Conservation (phyloP, 2,888 invertebrate species). For the Cataglyphis albicans region DNA sequence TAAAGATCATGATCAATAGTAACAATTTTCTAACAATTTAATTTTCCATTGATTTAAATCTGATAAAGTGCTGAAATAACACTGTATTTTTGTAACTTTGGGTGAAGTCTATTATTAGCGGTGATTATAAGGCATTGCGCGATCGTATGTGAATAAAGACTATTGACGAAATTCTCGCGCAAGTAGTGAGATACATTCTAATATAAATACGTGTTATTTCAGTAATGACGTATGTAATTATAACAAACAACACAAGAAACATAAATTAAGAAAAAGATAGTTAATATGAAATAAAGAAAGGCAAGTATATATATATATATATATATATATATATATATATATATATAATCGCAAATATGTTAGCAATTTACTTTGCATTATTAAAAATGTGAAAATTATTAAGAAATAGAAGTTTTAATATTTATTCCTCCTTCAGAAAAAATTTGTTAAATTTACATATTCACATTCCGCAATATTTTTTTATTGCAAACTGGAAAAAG, state of each 20-base stretch:
- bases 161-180: slow-evolving; percentile 35
- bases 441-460: background rate
- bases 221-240: slow-evolving; percentile 33
- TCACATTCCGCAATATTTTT: background rate
- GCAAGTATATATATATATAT: slow-evolving; percentile 6
- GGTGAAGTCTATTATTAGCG: slow-evolving; percentile 31
- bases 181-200: slow-evolving; percentile 51
- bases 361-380: background rate
- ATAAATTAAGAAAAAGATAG: slow-evolving; percentile 5
- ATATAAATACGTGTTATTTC: slow-evolving; percentile 54
- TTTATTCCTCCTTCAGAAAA: background rate
- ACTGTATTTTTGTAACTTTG: background rate
- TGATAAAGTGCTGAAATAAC: slow-evolving; percentile 1
- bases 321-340: too few relatives aligned
- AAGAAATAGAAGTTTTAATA: slow-evolving; percentile 3
- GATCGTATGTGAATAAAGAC: slow-evolving; percentile 43
- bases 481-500: slow-evolving; percentile 1
- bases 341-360: slow-evolving; percentile 1
- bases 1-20: background rate
- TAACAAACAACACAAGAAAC: background rate
- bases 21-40: background rate
- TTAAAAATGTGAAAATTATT: background rate
- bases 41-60: slow-evolving; percentile 25
- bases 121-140: slow-evolving; percentile 8
- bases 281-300: slow-evolving; percentile 4